These are phyloP conservation scores for Lucilia cuprina DNA, from an alignment of 1,140 invertebrate species.

Conservation along the genomic window DNA sequence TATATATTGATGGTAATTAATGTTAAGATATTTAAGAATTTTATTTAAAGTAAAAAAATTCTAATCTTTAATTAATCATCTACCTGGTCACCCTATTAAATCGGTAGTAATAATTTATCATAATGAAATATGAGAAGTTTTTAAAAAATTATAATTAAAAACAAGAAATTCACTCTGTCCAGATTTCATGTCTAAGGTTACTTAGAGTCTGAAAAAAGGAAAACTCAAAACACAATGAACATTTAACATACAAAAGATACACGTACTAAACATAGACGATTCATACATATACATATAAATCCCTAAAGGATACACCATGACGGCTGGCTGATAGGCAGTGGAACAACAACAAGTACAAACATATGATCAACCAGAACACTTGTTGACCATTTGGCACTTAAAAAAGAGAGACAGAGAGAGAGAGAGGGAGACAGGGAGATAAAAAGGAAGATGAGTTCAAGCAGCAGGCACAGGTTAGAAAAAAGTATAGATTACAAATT, in stretches of 20 bases:
- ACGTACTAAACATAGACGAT: background rate
- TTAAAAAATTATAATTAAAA: slow-evolving; percentile 27
- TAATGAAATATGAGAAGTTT: slow-evolving; percentile 28
- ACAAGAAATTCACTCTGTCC: background rate
- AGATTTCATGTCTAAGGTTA: slow-evolving; percentile 29
- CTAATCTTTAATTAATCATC: too few species aligned
- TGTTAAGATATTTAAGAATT: too few species aligned
- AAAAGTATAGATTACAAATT: slow-evolving; percentile 17
- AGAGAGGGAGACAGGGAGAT: too few species aligned
- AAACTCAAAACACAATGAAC: background rate
- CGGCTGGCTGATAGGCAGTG: background rate
- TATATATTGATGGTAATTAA: too few species aligned
- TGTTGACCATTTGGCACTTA: slow-evolving; percentile 29
- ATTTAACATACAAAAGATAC: too few species aligned
- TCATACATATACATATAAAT: background rate
- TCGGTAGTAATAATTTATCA: background rate
- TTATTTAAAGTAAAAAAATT: too few species aligned
- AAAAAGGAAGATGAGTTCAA: slow-evolving; percentile 1
- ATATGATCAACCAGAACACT: slow-evolving; percentile 15
- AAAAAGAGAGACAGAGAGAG: too few species aligned
- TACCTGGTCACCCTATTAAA: background rate
- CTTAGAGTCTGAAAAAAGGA: background rate
- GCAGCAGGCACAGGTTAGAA: slow-evolving; percentile 28
- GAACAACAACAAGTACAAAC: background rate
- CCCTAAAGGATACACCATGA: background rate